phyloP scores from a whole-genome alignment of 2,113 vertebrate genomes.

The Amia ocellicauda region DNA sequence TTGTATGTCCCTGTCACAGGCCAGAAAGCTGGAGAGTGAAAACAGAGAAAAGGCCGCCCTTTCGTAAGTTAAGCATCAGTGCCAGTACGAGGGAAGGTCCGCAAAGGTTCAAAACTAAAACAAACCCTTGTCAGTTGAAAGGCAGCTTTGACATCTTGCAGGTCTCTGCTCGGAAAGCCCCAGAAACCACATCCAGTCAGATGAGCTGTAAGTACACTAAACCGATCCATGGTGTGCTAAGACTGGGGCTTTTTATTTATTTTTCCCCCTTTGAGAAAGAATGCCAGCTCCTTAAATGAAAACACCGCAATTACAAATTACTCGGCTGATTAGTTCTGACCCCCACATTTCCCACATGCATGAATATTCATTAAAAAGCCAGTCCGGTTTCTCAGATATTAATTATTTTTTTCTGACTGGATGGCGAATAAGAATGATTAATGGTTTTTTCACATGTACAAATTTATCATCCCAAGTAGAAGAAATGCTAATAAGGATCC shows the following conservation, averaged over 20 bases:
- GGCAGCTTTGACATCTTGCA: neutral
- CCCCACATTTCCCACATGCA: constrained; percentile 70
- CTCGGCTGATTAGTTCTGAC: constrained; percentile 74
- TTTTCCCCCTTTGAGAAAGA: no score
- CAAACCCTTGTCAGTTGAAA: no score
- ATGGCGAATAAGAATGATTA: constrained; percentile 78
- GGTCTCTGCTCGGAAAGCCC: neutral
- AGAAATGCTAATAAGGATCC: constrained; percentile 74
- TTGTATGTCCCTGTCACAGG: neutral
- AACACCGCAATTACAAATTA: constrained; percentile 76
- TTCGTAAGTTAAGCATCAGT: neutral
- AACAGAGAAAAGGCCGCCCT: neutral
- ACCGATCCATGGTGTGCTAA: neutral
- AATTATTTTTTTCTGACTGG: constrained; percentile 58
- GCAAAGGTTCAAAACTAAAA: no score
- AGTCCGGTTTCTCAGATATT: constrained; percentile 37
- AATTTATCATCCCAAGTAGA: constrained; percentile 70
- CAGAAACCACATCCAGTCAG: neutral
- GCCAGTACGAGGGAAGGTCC: neutral
- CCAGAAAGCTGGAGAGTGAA: neutral
- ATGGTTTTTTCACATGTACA: constrained; percentile 71
- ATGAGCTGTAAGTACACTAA: neutral
- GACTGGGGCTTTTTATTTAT: no score
- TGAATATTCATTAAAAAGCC: constrained; percentile 73
- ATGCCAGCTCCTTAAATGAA: constrained; percentile 44